These are phyloP conservation scores for Mesopsocus fuscifrons DNA, from an alignment of 2,888 invertebrate genomes.

Conservation along the genomic window DNA sequence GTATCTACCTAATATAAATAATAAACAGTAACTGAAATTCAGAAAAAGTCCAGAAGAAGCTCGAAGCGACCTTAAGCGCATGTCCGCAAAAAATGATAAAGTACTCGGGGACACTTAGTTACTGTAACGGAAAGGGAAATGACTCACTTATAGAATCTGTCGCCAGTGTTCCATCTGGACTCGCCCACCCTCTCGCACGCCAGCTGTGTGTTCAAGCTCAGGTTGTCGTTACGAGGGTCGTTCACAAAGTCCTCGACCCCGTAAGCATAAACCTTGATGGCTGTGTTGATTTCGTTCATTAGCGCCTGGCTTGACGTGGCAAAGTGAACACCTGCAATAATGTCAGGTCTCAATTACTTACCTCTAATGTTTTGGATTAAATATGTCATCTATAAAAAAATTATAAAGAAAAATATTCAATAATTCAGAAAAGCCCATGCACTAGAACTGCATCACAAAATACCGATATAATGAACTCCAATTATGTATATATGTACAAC, in stretches of 20 bases:
- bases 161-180: slow-evolving; percentile 78
- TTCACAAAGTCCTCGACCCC: slow-evolving; percentile 74
- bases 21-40: background rate
- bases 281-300: slow-evolving; percentile 72
- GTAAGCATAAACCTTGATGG: slow-evolving; percentile 78
- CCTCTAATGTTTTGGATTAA: background rate
- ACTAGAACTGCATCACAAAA: too few species aligned
- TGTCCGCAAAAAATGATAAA: too few species aligned
- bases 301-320: slow-evolving; percentile 69
- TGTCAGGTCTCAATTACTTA: background rate
- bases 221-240: slow-evolving; percentile 46
- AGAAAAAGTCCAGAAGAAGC: slow-evolving; percentile 1
- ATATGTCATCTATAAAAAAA: too few species aligned
- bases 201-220: slow-evolving; percentile 54
- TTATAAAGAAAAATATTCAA: too few species aligned
- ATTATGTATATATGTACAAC: too few species aligned
- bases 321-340: slow-evolving; percentile 61
- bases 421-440: too few species aligned
- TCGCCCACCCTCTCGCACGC: slow-evolving; percentile 49
- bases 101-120: too few species aligned
- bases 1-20: too few species aligned
- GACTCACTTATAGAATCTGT: slow-evolving; percentile 40
- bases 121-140: too few species aligned
- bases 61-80: background rate
- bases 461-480: too few species aligned